Evolutionary conservation across 2,797 vertebrate genomes (phyloP).

Genomic region (Pagetopsis macropterus): DNA sequence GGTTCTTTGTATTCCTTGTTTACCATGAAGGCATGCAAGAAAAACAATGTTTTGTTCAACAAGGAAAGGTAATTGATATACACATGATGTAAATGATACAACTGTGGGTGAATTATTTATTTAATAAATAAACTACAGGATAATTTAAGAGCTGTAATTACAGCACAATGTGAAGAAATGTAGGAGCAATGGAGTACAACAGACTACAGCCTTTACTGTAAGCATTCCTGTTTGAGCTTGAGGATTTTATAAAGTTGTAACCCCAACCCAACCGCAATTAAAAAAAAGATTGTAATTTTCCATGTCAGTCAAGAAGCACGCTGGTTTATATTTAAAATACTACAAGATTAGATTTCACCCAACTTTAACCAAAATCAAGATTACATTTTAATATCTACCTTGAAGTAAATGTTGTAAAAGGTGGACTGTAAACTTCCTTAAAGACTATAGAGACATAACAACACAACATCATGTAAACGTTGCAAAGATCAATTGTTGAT

Average conservation of each 20-base stretch:
- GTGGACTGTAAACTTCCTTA: neutral
- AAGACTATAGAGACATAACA: neutral
- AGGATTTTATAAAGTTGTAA: no score
- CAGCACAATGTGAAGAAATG: neutral
- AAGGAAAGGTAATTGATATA: no score
- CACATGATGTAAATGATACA: no score
- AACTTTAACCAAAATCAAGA: neutral
- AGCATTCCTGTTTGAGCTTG: no score
- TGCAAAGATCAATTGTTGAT: slow-evolving; percentile 32
- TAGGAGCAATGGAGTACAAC: neutral
- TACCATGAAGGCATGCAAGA: no score
- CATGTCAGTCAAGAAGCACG: neutral
- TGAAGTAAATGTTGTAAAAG: neutral
- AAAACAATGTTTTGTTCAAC: no score
- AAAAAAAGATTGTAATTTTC: no score
- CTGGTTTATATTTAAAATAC: neutral
- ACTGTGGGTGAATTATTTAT: no score
- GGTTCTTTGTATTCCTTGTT: no score
- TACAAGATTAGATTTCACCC: neutral
- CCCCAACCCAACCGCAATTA: no score
- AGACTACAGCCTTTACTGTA: no score
- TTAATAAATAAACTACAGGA: neutral
- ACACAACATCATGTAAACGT: neutral
- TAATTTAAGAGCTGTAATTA: neutral
- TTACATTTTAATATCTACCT: neutral